Base-by-base conservation (phyloP, 2,113 vertebrate species). In the Syngnathoides biaculeatus region DNA sequence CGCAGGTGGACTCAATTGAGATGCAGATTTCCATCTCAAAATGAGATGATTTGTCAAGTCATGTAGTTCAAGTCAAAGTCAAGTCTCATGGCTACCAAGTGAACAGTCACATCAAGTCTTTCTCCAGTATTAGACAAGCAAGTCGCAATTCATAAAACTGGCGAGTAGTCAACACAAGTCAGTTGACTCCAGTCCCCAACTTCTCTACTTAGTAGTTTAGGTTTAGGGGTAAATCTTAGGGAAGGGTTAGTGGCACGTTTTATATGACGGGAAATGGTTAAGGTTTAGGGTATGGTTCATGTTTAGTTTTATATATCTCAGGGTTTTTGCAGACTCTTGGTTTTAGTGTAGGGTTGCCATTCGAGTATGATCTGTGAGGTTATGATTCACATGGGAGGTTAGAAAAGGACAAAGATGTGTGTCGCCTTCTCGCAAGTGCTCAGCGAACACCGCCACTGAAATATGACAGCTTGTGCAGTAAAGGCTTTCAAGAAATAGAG, bases 401-500 rank as follows among this genome's bases (percentile, higher is more conserved):
- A 26, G 52, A 55, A 26, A 56, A 26, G 26, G 24, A 13, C 26
- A 56, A 56, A 26, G 53, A 26, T 27, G 53, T 17, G n/a, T 53
- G n/a, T 22, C 13, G 53, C 24, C 26, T 8, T 56, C 53, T 17
- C 11, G 26, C 80, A 68, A 30, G 15, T 26, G 73, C 50, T 73
- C 55, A 0, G 65, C 84, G 79, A 83, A 85, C 78, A 81, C 70
- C 63, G 57, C 52, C 62, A 59, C 55, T 77, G 75, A 84, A 79
- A 86, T 88, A 86, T 81, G 86, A 89, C 84, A 84, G 68, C 62
- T 80, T 81, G 73, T 65, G 82, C 69, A 74, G 78, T 85, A 75
- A 79, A 83, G 79, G 71, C 73, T 74, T 71, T 76, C 56, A 71
- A 82, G 68, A 77, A 81, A 90, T 79, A 56, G 64, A 89, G 80